Evolutionary conservation across 2,888 invertebrate species (phyloP).

Genomic region (Pseudococcus viburni): DNA sequence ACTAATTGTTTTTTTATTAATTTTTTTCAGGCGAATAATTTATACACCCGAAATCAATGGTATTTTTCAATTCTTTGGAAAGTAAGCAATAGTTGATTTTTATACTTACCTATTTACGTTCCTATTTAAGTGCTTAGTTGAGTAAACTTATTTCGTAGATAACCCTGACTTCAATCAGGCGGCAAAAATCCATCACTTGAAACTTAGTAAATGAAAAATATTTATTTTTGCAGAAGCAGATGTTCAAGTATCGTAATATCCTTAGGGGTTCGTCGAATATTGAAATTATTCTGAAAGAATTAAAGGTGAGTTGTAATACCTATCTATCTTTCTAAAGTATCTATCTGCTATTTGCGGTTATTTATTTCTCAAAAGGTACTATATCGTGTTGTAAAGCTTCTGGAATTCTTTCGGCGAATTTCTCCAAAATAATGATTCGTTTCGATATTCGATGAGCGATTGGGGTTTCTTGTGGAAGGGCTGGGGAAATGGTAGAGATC

Average conservation of each 20-base stretch:
- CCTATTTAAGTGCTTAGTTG: no score
- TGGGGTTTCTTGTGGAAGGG: background rate
- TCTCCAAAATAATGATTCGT: background rate
- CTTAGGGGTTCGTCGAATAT: conserved; percentile 79
- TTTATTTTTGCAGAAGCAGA: conserved; percentile 78
- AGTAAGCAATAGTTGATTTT: conserved; percentile 73
- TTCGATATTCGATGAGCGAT: background rate
- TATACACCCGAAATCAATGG: conserved; percentile 87
- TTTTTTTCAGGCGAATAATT: conserved; percentile 79
- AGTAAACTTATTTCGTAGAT: no score
- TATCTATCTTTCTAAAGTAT: background rate
- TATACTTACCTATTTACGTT: background rate
- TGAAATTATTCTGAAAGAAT: conserved; percentile 82
- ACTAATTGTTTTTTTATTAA: conserved; percentile 39
- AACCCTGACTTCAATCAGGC: background rate
- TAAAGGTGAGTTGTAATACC: conserved; percentile 76
- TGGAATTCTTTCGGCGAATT: background rate
- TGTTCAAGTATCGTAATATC: conserved; percentile 81
- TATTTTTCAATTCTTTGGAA: conserved; percentile 85
- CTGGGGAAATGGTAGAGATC: background rate
- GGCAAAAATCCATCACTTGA: background rate
- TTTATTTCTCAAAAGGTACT: background rate
- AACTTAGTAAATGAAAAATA: background rate
- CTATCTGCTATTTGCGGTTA: background rate
- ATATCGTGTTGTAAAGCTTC: background rate